phyloP scores from a whole-genome alignment of 2,113 vertebrate genomes.

The Ariopsis seemanni region DNA sequence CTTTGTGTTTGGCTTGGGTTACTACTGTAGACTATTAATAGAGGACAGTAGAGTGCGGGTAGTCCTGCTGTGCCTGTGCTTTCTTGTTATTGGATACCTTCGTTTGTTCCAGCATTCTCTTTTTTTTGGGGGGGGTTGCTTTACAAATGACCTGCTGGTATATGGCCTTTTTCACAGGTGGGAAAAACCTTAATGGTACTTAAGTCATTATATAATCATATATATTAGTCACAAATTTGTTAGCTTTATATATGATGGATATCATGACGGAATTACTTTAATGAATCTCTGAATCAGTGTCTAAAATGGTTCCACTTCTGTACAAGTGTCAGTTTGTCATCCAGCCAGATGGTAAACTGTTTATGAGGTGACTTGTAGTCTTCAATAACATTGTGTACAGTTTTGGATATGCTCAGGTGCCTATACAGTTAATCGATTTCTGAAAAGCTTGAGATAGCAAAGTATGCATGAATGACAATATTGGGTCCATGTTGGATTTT shows the following conservation, averaged over 20 bases:
- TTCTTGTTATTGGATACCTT: conserved; percentile 40
- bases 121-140: conserved; percentile 1
- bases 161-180: background rate
- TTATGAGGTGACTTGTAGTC: background rate
- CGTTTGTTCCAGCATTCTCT: conserved; percentile 7
- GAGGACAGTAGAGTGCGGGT: conserved; percentile 21
- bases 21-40: conserved; percentile 31
- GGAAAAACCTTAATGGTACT: background rate
- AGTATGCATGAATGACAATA: background rate
- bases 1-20: conserved; percentile 36
- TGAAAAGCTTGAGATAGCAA: background rate
- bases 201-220: background rate
- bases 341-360: background rate
- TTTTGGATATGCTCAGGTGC: background rate
- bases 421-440: background rate
- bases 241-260: background rate
- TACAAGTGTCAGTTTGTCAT: background rate
- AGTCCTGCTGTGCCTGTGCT: conserved; percentile 13
- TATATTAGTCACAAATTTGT: background rate
- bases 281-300: background rate
- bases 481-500: background rate
- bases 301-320: background rate
- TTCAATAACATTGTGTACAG: background rate
- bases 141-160: background rate
- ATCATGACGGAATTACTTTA: background rate